Evolutionary conservation across 2,113 vertebrate genomes (phyloP).

Genomic region (Osmerus mordax): DNA sequence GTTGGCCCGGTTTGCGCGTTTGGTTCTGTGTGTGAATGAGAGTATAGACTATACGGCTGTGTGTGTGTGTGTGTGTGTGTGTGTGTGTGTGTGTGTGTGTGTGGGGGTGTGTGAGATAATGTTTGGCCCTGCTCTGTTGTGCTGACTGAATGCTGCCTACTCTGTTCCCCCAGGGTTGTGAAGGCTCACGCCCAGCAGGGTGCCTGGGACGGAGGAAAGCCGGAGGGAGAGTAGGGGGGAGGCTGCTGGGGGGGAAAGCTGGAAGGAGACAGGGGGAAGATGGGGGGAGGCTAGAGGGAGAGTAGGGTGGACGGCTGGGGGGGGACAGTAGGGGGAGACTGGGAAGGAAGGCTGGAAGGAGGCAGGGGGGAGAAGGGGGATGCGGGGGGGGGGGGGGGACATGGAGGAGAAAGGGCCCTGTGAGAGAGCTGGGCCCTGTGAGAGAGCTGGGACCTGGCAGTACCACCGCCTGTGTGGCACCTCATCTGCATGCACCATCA

Average conservation of each 20-base stretch:
- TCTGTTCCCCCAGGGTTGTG: slow-evolving; percentile 76
- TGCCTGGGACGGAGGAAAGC: slow-evolving; percentile 66
- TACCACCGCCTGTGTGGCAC: slow-evolving; percentile 80
- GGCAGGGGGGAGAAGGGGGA: slow-evolving; percentile 50
- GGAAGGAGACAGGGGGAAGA: no score
- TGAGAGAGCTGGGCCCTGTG: slow-evolving; percentile 89
- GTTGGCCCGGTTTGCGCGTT: neutral
- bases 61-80: slow-evolving; percentile 44
- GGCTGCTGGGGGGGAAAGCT: slow-evolving; percentile 47
- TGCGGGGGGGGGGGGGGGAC: slow-evolving; percentile 24
- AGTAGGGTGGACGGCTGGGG: no score
- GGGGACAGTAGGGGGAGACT: no score
- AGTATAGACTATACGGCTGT: neutral
- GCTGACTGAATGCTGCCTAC: slow-evolving; percentile 68
- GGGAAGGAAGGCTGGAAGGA: slow-evolving; percentile 43
- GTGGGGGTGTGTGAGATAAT: slow-evolving; percentile 37
- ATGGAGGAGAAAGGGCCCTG: slow-evolving; percentile 82
- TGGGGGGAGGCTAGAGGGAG: no score
- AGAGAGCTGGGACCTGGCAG: slow-evolving; percentile 85
- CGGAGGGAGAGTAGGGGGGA: slow-evolving; percentile 59
- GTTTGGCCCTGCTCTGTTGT: slow-evolving; percentile 58
- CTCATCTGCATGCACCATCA: slow-evolving; percentile 98
- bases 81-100: slow-evolving; percentile 24
- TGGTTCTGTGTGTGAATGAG: slow-evolving; percentile 21
- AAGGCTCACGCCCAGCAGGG: slow-evolving; percentile 88